These are phyloP conservation scores for Theropithecus gelada DNA, from an alignment of 2,113 vertebrate genomes.

Conservation along the genomic window DNA sequence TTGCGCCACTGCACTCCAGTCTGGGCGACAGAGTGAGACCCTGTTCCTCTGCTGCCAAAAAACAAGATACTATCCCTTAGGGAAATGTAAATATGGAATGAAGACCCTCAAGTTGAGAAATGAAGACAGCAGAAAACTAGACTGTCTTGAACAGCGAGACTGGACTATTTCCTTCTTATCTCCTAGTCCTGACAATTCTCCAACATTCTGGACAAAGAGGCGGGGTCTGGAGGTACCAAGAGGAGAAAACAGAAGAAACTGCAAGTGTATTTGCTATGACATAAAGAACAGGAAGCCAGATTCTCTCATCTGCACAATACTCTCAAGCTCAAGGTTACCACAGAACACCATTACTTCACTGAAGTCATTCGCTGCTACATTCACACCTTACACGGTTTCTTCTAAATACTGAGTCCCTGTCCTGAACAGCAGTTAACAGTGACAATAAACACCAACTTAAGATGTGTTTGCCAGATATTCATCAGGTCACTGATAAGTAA, in stretches of 20 bases:
- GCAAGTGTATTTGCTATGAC: background rate
- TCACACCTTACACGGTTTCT: constrained; percentile 3
- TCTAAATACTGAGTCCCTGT: background rate
- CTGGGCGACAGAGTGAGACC: background rate
- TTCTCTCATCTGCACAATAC: background rate
- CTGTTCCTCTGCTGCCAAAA: background rate
- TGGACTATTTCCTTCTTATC: background rate
- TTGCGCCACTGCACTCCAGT: background rate
- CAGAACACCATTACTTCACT: background rate
- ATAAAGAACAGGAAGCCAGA: background rate
- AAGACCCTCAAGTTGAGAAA: background rate
- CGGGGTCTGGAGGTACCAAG: background rate
- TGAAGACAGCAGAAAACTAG: background rate
- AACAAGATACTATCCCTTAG: background rate
- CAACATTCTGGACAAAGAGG: background rate
- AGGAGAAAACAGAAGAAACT: background rate
- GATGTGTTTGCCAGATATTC: constrained; percentile 49
- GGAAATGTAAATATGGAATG: background rate
- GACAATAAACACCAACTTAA: constrained; percentile 65
- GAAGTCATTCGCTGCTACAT: background rate
- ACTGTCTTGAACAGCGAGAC: background rate
- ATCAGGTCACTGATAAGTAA: constrained; percentile 47
- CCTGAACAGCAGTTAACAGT: constrained; percentile 37
- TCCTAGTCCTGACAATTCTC: background rate
- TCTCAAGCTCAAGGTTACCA: background rate